These are phyloP conservation scores for Mesaphorura yosii DNA, from an alignment of 1,140 invertebrate genomes.

Conservation along the genomic window DNA sequence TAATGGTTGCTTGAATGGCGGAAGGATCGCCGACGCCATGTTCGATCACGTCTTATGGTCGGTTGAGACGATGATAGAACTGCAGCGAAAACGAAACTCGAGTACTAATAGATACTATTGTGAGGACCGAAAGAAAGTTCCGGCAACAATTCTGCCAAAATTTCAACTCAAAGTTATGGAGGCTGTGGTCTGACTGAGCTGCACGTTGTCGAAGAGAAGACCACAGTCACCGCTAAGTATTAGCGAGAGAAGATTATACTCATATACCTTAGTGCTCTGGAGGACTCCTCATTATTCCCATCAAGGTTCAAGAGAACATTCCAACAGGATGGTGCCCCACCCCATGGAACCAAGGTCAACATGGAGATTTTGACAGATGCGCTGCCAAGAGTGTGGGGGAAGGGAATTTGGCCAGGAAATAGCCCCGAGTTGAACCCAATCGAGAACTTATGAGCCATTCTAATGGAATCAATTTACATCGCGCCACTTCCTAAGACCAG, in stretches of 20 bases:
- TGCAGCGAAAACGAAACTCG: neutral
- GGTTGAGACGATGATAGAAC: neutral
- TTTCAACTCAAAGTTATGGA: neutral
- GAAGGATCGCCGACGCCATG: too few relatives aligned
- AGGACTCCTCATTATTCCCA: neutral
- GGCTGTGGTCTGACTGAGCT: neutral
- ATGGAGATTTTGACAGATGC: neutral
- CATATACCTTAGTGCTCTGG: neutral
- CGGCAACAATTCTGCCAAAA: neutral
- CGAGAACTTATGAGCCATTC: slow-evolving; percentile 2
- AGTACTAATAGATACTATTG: neutral
- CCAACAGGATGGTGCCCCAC: neutral
- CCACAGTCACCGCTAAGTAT: neutral
- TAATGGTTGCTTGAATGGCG: too few relatives aligned
- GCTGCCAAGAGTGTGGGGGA: neutral
- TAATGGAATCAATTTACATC: neutral
- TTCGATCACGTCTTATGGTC: too few relatives aligned
- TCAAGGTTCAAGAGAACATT: neutral
- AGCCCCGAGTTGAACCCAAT: neutral
- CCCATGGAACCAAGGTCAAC: neutral
- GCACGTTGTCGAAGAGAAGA: neutral
- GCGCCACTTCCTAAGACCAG: neutral
- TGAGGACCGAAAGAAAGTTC: too few relatives aligned
- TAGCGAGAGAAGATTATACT: neutral
- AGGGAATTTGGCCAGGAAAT: neutral